Evolutionary conservation across 2,797 vertebrate genomes (phyloP).

Genomic region (Poecilia picta): DNA sequence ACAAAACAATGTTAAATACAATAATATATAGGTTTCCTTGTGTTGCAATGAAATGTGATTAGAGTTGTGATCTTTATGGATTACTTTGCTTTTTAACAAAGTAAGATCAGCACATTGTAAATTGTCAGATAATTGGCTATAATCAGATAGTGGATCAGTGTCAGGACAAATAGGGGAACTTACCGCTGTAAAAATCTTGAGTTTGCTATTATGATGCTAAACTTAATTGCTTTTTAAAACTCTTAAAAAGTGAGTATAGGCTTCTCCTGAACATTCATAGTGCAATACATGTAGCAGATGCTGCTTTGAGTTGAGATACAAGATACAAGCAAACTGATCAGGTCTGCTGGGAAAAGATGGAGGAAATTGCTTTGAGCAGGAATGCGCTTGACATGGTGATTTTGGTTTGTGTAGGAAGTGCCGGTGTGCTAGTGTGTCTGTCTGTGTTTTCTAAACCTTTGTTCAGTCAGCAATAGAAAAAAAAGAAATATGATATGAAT

Average conservation of each 20-base stretch:
- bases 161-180: conserved; percentile 56
- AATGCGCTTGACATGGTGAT: conserved; percentile 73
- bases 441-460: conserved; percentile 47
- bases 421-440: conserved; percentile 34
- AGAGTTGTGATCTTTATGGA: conserved; percentile 61
- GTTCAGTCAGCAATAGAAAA: conserved; percentile 65
- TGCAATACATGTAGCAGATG: conserved; percentile 33
- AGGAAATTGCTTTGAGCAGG: conserved; percentile 69
- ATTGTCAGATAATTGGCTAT: conserved; percentile 76
- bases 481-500: conserved; percentile 80
- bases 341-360: conserved; percentile 70
- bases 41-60: conserved; percentile 49
- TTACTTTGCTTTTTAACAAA: conserved; percentile 69
- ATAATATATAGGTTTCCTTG: neutral
- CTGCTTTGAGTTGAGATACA: conserved; percentile 35
- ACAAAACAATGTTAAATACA: neutral
- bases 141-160: conserved; percentile 68
- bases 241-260: neutral
- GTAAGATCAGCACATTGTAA: conserved; percentile 77
- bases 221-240: conserved; percentile 10
- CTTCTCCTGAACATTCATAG: conserved; percentile 20
- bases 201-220: conserved; percentile 16
- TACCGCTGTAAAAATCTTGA: conserved; percentile 26
- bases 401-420: conserved; percentile 73
- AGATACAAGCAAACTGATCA: conserved; percentile 75